Conservation (phyloP, 2,113 vertebrate genomes). For the Rhadina sibilatrix region DNA sequence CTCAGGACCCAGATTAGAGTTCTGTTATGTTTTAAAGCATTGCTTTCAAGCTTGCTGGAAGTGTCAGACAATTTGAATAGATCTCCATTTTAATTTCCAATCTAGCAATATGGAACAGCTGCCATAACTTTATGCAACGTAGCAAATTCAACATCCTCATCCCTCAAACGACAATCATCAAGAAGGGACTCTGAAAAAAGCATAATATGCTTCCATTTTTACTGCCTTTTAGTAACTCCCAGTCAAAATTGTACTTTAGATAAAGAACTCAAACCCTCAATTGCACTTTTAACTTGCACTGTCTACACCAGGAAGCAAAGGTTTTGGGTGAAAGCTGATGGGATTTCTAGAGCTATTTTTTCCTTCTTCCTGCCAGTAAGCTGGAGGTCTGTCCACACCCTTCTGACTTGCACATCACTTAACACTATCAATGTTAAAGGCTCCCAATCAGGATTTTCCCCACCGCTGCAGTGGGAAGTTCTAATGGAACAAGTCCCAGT, state of each 20-base stretch:
- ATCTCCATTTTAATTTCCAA: slow-evolving; percentile 59
- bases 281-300: not conserved
- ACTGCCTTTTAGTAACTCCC: slow-evolving; percentile 22
- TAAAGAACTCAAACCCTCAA: not conserved
- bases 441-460: not conserved
- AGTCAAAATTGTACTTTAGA: not conserved
- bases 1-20: slow-evolving; percentile 23
- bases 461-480: not conserved
- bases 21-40: slow-evolving; percentile 49
- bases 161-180: not conserved
- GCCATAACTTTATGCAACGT: slow-evolving; percentile 51
- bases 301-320: not conserved
- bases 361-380: not conserved
- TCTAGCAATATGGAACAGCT: slow-evolving; percentile 50
- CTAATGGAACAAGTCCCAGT: not conserved
- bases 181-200: slow-evolving; percentile 28
- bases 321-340: not conserved
- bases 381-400: not conserved
- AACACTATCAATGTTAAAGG: not conserved
- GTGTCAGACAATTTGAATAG: slow-evolving; percentile 60
- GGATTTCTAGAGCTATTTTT: not conserved
- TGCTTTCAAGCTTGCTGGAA: slow-evolving; percentile 51
- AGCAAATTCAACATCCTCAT: slow-evolving; percentile 35
- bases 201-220: slow-evolving; percentile 7
- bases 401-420: not conserved